These are phyloP conservation scores for Monarcha castaneiventris DNA, from an alignment of 2,113 vertebrate species.

Conservation along the genomic window DNA sequence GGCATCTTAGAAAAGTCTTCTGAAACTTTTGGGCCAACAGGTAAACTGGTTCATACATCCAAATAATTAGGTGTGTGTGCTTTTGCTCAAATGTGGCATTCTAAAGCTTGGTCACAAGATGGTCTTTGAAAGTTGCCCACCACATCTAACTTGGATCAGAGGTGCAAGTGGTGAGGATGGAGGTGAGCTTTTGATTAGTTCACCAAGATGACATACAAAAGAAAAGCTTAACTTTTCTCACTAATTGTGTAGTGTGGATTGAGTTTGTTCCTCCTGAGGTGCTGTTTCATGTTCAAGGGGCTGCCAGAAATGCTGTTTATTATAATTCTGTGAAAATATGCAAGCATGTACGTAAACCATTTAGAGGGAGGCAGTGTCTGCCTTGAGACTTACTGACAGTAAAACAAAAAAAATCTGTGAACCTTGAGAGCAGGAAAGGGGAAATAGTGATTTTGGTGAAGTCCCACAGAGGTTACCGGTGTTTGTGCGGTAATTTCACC, in stretches of 20 bases:
- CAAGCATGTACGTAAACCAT: accelerated
- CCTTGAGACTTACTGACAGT: background rate
- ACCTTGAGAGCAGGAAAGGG: background rate
- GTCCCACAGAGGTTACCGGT: background rate
- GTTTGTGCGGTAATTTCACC: background rate
- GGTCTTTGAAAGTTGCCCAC: background rate
- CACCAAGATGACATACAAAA: background rate
- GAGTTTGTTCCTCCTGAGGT: background rate
- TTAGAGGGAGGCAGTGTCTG: background rate
- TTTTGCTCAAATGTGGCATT: background rate
- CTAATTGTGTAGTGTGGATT: background rate
- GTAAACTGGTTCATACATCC: slow-evolving; percentile 64
- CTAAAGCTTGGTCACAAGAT: background rate
- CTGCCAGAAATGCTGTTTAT: background rate
- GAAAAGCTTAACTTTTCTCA: background rate
- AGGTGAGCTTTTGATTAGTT: background rate
- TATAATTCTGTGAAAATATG: background rate
- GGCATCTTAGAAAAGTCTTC: slow-evolving; percentile 95
- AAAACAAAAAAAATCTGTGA: background rate
- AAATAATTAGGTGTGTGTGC: background rate
- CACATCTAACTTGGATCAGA: background rate
- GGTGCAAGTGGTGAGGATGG: background rate
- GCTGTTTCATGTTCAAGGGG: background rate
- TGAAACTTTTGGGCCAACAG: slow-evolving; percentile 83
- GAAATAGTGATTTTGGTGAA: background rate